Conservation (phyloP, 2,888 invertebrate species). For the Limenitis camilla region DNA sequence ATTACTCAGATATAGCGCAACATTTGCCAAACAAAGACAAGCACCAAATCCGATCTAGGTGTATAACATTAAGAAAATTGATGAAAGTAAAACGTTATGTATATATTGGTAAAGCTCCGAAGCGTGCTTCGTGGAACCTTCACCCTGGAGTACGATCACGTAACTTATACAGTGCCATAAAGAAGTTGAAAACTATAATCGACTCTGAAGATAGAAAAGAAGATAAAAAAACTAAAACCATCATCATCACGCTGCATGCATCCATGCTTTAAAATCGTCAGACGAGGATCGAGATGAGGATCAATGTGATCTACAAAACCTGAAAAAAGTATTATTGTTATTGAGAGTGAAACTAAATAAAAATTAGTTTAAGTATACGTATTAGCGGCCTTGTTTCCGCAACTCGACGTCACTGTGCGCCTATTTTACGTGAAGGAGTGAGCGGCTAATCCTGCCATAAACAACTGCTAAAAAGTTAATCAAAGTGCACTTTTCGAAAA, state of each 20-base stretch:
- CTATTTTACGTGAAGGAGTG: too few relatives aligned
- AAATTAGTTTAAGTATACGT: slow-evolving; percentile 29
- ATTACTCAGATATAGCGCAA: slow-evolving; percentile 61
- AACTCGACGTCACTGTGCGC: too few relatives aligned
- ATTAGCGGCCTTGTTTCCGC: too few relatives aligned
- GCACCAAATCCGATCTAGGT: slow-evolving; percentile 76
- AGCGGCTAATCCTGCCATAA: too few relatives aligned
- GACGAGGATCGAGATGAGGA: slow-evolving; percentile 11
- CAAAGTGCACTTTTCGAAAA: slow-evolving; percentile 31
- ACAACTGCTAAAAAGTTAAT: too few relatives aligned
- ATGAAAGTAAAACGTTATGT: slow-evolving; percentile 60
- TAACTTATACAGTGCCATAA: slow-evolving; percentile 49
- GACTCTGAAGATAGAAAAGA: slow-evolving; percentile 37
- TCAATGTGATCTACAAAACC: slow-evolving; percentile 37
- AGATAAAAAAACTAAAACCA: slow-evolving; percentile 34
- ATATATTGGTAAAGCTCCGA: slow-evolving; percentile 49
- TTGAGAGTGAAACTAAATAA: slow-evolving; percentile 43
- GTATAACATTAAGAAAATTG: slow-evolving; percentile 68
- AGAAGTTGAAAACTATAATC: slow-evolving; percentile 49
- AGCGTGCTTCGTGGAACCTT: slow-evolving; percentile 47
- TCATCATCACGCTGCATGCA: slow-evolving; percentile 31
- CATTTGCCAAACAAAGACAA: slow-evolving; percentile 72
- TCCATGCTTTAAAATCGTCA: slow-evolving; percentile 15
- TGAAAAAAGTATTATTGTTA: slow-evolving; percentile 43
- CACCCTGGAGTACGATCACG: slow-evolving; percentile 39